Conservation (phyloP, 1,140 invertebrate species). For the Papilio glaucus region DNA sequence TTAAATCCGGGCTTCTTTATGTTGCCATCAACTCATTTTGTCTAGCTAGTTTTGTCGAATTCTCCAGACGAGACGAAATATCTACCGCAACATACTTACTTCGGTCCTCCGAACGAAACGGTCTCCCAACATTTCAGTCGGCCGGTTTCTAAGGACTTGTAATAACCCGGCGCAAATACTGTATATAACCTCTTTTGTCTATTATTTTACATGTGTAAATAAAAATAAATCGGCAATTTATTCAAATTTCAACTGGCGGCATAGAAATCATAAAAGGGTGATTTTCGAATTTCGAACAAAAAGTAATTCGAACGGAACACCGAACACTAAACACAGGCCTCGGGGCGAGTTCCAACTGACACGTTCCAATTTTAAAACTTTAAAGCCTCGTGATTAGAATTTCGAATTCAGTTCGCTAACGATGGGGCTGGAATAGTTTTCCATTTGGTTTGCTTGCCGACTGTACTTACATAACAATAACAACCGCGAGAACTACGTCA, state of each 20-base stretch:
- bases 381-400: slow-evolving; percentile 39
- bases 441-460: not conserved
- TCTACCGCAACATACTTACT: too few relatives aligned
- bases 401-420: slow-evolving; percentile 39
- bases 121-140: too few relatives aligned
- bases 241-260: slow-evolving; percentile 12
- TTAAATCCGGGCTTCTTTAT: too few relatives aligned
- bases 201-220: not conserved
- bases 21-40: too few relatives aligned
- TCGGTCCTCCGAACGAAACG: too few relatives aligned
- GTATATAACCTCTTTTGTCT: not conserved
- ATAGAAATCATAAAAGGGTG: not conserved
- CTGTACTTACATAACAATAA: too few relatives aligned
- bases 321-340: slow-evolving; percentile 32
- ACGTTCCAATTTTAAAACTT: slow-evolving; percentile 41
- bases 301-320: slow-evolving; percentile 40
- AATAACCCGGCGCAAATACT: not conserved
- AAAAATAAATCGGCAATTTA: not conserved
- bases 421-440: slow-evolving; percentile 21
- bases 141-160: too few relatives aligned
- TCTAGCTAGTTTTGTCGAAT: too few relatives aligned
- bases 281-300: slow-evolving; percentile 38
- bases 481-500: too few relatives aligned
- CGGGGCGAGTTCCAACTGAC: slow-evolving; percentile 38
- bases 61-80: too few relatives aligned